A percentile compares a stretch with the other conserved stretches of the same genome.
Evolutionary conservation across 2,113 vertebrate species (phyloP).

Genomic region (Egretta garzetta): DNA sequence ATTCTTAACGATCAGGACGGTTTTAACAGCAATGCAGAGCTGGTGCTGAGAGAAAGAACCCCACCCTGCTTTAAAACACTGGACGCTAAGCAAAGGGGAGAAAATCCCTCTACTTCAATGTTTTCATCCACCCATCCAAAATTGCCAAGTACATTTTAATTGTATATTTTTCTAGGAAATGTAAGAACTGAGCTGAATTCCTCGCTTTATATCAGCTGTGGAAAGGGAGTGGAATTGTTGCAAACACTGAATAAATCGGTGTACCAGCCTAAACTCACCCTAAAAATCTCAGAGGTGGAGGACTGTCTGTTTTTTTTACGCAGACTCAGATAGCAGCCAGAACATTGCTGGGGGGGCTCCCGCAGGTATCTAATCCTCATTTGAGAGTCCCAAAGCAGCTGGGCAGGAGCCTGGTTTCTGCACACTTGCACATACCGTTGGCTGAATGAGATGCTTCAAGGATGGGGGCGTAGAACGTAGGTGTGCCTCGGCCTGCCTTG

Average conservation of each 20-base stretch:
- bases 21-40: neutral
- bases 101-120: neutral
- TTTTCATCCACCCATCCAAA: neutral
- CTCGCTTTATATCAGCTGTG: neutral
- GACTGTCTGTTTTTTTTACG: neutral
- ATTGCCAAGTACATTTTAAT: neutral
- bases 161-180: neutral
- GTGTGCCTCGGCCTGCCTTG: neutral
- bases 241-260: neutral
- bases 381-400: neutral
- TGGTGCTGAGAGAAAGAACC: neutral
- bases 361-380: neutral
- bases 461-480: rapidly evolving
- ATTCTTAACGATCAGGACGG: neutral
- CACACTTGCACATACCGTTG: neutral
- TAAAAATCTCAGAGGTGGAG: neutral
- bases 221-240: neutral
- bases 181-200: neutral
- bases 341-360: neutral
- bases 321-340: neutral
- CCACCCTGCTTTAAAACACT: neutral
- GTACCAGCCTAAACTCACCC: neutral
- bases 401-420: neutral
- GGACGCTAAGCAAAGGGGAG: neutral
- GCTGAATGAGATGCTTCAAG: neutral